Conservation (phyloP, 1,140 invertebrate species). For the Sinonovacula constricta region DNA sequence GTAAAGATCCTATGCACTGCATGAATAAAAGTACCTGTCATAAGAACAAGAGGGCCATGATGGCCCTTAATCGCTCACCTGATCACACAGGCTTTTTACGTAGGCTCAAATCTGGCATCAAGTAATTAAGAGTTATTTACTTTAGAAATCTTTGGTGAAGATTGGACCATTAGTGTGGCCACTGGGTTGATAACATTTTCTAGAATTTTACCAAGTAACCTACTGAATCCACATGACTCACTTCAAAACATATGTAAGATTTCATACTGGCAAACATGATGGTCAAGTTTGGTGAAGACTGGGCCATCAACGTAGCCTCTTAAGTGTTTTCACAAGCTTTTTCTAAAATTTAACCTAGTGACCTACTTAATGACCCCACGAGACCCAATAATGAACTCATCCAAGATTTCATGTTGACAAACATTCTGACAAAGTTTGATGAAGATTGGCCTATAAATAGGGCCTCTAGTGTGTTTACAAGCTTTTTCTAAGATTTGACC, state of each 20-base stretch:
- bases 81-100: neutral
- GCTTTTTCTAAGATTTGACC: neutral
- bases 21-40: too few relatives aligned
- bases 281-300: too few relatives aligned
- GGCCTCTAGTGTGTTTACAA: neutral
- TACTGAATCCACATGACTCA: too few relatives aligned
- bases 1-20: too few relatives aligned
- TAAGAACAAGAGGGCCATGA: neutral
- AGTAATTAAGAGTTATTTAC: too few relatives aligned
- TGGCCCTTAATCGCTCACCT: neutral
- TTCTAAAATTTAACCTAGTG: neutral
- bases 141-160: too few relatives aligned
- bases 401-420: neutral
- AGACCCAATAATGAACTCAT: neutral
- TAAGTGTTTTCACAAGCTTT: neutral
- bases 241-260: too few relatives aligned
- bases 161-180: too few relatives aligned
- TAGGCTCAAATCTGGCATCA: neutral
- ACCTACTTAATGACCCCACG: neutral
- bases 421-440: neutral
- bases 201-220: neutral
- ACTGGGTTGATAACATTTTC: too few relatives aligned
- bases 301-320: neutral
- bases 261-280: too few relatives aligned
- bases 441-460: neutral